A percentile compares a stretch with the other conserved stretches of the same genome.
These are phyloP conservation scores for Mus caroli DNA, from an alignment of 2,797 vertebrate species.

Conservation along the genomic window DNA sequence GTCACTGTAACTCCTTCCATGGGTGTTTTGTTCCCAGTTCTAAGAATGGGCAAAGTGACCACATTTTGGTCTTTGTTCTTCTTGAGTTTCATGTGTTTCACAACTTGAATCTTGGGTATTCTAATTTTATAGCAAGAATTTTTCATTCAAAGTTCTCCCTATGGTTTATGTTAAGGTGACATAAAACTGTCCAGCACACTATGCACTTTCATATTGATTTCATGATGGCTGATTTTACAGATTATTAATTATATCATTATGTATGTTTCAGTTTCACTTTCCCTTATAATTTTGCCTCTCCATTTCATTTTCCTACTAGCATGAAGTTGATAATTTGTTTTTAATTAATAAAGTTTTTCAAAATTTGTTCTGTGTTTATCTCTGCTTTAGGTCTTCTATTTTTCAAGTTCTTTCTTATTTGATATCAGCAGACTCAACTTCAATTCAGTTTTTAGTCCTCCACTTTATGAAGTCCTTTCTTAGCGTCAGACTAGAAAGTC, in stretches of 20 bases:
- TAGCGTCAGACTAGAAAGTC: neutral
- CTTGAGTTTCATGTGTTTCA: too few species aligned
- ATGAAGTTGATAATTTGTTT: neutral
- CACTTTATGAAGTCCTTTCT: neutral
- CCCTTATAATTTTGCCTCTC: neutral
- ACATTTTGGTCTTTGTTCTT: too few species aligned
- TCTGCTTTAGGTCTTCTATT: neutral
- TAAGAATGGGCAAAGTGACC: too few species aligned
- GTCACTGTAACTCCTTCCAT: too few species aligned
- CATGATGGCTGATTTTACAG: neutral
- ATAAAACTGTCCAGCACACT: neutral
- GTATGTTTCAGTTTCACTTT: neutral
- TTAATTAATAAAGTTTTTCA: neutral
- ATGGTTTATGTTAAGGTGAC: neutral
- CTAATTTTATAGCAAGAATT: neutral
- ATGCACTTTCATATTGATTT: neutral
- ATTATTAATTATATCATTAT: neutral
- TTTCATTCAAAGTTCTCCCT: neutral
- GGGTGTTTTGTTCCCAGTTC: too few species aligned
- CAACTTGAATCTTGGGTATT: too few species aligned
- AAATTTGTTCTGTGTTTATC: neutral
- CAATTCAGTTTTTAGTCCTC: neutral
- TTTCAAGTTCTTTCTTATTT: neutral
- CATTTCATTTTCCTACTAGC: neutral
- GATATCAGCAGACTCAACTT: neutral